These are phyloP conservation scores for Amblyjoppa fuscipennis DNA, from an alignment of 2,888 invertebrate species.

Conservation along the genomic window DNA sequence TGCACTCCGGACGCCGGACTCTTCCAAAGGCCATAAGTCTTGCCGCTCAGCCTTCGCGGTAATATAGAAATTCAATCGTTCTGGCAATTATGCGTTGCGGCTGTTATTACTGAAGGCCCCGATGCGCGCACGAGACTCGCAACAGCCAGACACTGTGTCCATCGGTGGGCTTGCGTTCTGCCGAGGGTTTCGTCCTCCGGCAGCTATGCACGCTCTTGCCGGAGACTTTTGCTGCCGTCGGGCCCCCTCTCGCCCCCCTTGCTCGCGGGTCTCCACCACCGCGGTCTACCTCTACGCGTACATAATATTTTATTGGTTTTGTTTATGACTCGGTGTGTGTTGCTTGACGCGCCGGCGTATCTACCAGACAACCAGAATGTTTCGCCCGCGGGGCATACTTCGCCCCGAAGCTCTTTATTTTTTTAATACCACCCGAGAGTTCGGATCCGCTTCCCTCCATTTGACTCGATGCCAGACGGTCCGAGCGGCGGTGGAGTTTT, in stretches of 20 bases:
- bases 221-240: slow-evolving; percentile 72
- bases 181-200: slow-evolving; percentile 51
- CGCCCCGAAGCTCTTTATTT: slow-evolving; percentile 51
- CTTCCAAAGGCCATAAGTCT: slow-evolving; percentile 71
- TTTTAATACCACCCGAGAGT: slow-evolving; percentile 40
- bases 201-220: slow-evolving; percentile 66
- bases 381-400: slow-evolving; percentile 46
- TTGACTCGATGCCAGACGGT: slow-evolving; percentile 5
- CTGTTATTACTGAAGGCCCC: slow-evolving; percentile 80
- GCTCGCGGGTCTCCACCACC: slow-evolving; percentile 23
- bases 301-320: slow-evolving; percentile 84
- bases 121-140: slow-evolving; percentile 64
- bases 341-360: slow-evolving; percentile 75
- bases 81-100: slow-evolving; percentile 83
- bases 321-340: slow-evolving; percentile 81
- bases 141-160: slow-evolving; percentile 40
- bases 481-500: background rate
- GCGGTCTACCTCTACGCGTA: slow-evolving; percentile 70
- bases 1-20: slow-evolving; percentile 34
- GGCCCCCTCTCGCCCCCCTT: slow-evolving; percentile 55
- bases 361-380: slow-evolving; percentile 51
- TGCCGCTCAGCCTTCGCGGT: slow-evolving; percentile 76
- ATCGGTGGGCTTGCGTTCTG: slow-evolving; percentile 38
- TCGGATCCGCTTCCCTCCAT: slow-evolving; percentile 19
- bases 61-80: slow-evolving; percentile 85